Evolutionary conservation across 2,797 vertebrate species (phyloP), one percentile per base, ranked within the genome.

Genomic region (Aerospiza tachiro): DNA sequence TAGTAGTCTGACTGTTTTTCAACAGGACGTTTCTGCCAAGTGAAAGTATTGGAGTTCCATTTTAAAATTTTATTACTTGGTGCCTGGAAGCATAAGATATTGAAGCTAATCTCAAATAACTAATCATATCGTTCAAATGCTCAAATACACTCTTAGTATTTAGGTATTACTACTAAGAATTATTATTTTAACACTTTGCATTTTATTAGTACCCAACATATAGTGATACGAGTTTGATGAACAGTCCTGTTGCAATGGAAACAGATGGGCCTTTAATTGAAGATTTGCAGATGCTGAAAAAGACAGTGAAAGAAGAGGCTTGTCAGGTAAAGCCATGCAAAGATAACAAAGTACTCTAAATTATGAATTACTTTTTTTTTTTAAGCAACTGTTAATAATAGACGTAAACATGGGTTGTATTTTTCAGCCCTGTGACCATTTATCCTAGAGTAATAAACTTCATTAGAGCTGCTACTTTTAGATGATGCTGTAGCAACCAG

Each of bases 251-350:
- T 98, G 99, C 99, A 98, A 99, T 99, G 99, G 99, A 99, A 98
- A 99, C 98, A 98, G 99, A 99, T 93, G 98, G 98, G 96, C 98
- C 99, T 97, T 98, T 99, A 98, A 99, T 98, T 98, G 99, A 99
- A 99, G 99, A 99, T 98, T 98, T 99, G 98, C 99, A 99, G 98
- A 99, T 98, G 97, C 99, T 99, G 98, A 99, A 98, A 99, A 99
- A 99, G 98, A 98, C 99, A 97, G 98, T 99, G 98, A 99, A 98
- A 98, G 98, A 99, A 97, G 99, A 99, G 98, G 98, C 98, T 93
- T 98, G 98, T 98, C 99, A 99, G 99, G 99, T 99, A 99, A 99
- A 97, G 93, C 86, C 11, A 66, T 66, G 20, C 90, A 55, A 93
- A 94, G 92, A 94, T 68, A 92, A 66, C 28, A 77, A 79, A 91